Evolutionary conservation across 2,113 vertebrate species (phyloP), one percentile per base, ranked within the genome.

Genomic region (Merops nubicus): DNA sequence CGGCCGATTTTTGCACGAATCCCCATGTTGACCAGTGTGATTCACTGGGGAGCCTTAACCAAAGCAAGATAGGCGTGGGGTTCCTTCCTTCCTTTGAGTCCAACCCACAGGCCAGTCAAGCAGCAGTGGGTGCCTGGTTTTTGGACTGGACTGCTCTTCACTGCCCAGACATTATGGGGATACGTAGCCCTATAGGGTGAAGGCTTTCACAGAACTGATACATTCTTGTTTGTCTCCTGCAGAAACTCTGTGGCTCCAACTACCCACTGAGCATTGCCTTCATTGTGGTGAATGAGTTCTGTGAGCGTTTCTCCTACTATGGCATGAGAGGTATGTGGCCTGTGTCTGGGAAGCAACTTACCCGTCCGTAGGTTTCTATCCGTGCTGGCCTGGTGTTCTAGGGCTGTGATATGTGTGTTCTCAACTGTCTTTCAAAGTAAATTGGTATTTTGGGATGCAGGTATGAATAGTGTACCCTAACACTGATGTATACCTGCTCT

Each of bases 281-380:
- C 98, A 99, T 99, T 7, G 99, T 99, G 94, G 99, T 99, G 97
- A 99, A 99, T 3, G 99, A 99, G 98, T 99, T 99, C 98, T 99
- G 99, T 0, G 99, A 99, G 78, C 98, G 99, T 31, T 99, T 99
- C 98, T 99, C 99, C 96, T 99, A 99, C 98, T 99, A 99, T 99
- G 99, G 99, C 97, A 99, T 99, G 99, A 99, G 98, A 99, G 99
- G 99, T 99, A 98, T 78, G 91, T 85, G 68, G 36, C 70, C 33
- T 34, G 28, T 67, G 70, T 90, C 50, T 76, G 53, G 56, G 68
- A 64, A 56, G 26, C 3, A 11, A 43, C 47, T 92, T 59, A 62
- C 25, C 45, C 0, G 0, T 70, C 36, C 45, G 29, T 50, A 34
- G 12, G 29, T 62, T n/a, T 89, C 70, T 25, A 1, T n/a, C 54